Base-by-base conservation (phyloP, 2,888 invertebrate genomes). In the Epinotia bilunana region DNA sequence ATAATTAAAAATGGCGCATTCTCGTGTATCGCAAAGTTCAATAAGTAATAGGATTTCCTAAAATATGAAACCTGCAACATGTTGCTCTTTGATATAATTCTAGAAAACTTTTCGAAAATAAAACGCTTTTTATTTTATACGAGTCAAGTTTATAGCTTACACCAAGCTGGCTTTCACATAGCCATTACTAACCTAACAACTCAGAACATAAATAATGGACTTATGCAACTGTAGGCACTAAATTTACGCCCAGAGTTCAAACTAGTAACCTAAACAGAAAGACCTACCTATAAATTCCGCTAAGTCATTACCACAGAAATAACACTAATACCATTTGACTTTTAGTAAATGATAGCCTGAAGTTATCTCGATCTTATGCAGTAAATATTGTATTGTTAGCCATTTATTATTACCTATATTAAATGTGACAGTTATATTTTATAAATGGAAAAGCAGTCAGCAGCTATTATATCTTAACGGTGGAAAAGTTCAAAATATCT, bases 181-280 rank as follows among this genome's bases (percentile, higher is more conserved):
- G 58, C 58, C 43, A 60, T 69, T 28, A 60, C 69, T 28, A 57
- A 67, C 55, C 20, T 63, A 13, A 63, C 63, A 55, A 28, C 53
- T 33, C 46, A 23, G 46, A 46, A 69, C 69, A 69, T 69, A 58
- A 69, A 69, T 69, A 69, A 58, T 46, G 39, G 69, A 60, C 60
- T 69, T 69, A 60, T n/a, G 43, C 58, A 60, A 69, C 69, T n/a
- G 28, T n/a, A 69, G 60, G 69, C 69, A 60, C 58, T 69, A 69
- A 69, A 69, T 69, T 69, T 39, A 46, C 58, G 58, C 58, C 60
- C n/a, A 69, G 69, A 60, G 69, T 69, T 69, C 69, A 69, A 69
- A 69, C 69, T 28, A n/a, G 58, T 69, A 69, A 60, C 69, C 69
- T 69, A 69, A 69, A 28, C 61, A 58, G 57, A 16, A n/a, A 67